Conservation (phyloP, 2,113 vertebrate genomes). For the Speoplatyrhinus poulsoni region DNA sequence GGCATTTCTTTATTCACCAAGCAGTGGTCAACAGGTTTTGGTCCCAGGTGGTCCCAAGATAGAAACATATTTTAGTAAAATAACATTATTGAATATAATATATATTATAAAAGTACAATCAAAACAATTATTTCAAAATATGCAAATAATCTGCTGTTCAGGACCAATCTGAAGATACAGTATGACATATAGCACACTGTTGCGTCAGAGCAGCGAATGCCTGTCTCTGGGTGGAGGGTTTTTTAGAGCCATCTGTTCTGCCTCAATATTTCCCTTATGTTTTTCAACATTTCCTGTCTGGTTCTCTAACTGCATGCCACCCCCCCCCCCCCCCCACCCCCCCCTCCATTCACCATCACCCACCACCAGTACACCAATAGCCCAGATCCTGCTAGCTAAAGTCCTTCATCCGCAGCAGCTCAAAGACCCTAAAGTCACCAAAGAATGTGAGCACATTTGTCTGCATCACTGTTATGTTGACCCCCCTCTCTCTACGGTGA, state of each 20-base stretch:
- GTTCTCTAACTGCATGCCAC: neutral
- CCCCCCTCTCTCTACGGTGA: neutral
- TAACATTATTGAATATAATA: too few relatives aligned
- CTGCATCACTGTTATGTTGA: neutral
- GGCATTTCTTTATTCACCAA: too few relatives aligned
- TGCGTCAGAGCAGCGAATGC: conserved; percentile 6
- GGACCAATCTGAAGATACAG: too few relatives aligned
- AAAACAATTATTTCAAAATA: too few relatives aligned
- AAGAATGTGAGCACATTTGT: conserved; percentile 37
- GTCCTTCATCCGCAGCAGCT: conserved; percentile 4
- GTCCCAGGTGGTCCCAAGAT: too few relatives aligned
- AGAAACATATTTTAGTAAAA: too few relatives aligned
- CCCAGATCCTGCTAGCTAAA: neutral
- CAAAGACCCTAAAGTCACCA: conserved; percentile 27
- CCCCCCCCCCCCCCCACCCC: neutral
- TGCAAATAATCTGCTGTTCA: too few relatives aligned
- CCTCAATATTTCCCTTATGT: conserved; percentile 21
- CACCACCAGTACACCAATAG: neutral
- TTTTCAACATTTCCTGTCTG: conserved; percentile 26
- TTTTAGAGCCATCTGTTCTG: conserved; percentile 25
- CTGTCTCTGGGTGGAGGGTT: conserved; percentile 1
- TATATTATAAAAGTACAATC: too few relatives aligned
- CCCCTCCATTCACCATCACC: neutral
- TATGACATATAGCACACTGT: too few relatives aligned
- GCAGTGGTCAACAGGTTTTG: too few relatives aligned